phyloP scores from a whole-genome alignment of 2,888 invertebrate species.

The Cheilosia scutellata region DNA sequence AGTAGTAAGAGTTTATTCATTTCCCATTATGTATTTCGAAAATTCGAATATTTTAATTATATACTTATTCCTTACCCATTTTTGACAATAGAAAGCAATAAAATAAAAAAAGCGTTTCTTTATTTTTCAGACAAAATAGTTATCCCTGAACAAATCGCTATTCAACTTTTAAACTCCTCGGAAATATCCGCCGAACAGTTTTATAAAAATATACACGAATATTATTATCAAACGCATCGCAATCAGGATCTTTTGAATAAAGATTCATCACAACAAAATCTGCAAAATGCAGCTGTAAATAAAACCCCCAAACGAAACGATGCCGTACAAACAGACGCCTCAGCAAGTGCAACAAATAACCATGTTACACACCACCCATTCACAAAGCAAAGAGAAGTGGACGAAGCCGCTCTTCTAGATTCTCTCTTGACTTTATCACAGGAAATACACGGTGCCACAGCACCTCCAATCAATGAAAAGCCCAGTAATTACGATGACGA shows the following conservation, averaged over 20 bases:
- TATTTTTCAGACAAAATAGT: conserved; percentile 83
- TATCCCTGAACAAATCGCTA: conserved; percentile 84
- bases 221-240: conserved; percentile 84
- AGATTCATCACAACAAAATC: conserved; percentile 34
- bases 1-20: no score
- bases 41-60: no score
- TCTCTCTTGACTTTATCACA: conserved; percentile 49
- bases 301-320: conserved; percentile 30
- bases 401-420: conserved; percentile 55
- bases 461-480: conserved; percentile 73
- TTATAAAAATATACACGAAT: conserved; percentile 82
- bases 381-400: conserved; percentile 31
- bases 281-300: conserved; percentile 24
- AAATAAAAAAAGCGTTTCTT: neutral
- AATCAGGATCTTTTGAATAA: conserved; percentile 81
- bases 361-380: conserved; percentile 35
- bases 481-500: conserved; percentile 71
- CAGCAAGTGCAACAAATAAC: conserved; percentile 35
- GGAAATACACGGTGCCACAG: conserved; percentile 58
- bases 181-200: conserved; percentile 84
- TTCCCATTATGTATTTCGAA: no score
- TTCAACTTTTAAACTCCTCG: conserved; percentile 82
- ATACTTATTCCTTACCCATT: neutral
- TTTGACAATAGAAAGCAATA: neutral
- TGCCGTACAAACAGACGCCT: conserved; percentile 26